These are phyloP conservation scores for Ellobium chinense DNA, from an alignment of 2,888 invertebrate species.

Conservation along the genomic window DNA sequence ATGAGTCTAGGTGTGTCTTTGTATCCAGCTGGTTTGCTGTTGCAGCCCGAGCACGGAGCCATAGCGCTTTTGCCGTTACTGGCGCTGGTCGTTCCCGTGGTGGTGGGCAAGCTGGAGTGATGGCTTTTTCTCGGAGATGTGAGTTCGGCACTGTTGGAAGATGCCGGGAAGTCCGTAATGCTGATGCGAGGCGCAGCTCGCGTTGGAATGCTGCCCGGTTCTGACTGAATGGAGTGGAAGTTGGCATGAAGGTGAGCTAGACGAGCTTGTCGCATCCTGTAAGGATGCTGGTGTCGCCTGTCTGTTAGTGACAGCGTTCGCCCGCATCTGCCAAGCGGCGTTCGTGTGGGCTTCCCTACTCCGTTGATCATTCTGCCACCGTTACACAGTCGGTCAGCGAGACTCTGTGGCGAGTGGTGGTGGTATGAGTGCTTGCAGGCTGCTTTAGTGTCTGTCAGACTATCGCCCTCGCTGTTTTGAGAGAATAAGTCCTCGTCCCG, in stretches of 20 bases:
- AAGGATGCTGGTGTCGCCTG: slow-evolving; percentile 25
- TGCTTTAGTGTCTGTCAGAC: slow-evolving; percentile 11
- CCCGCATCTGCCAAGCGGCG: slow-evolving; percentile 39
- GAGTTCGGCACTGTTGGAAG: neutral
- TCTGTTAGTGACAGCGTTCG: slow-evolving; percentile 47
- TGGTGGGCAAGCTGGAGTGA: slow-evolving; percentile 28
- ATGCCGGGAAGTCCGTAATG: slow-evolving; percentile 29
- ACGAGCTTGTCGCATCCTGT: slow-evolving; percentile 40
- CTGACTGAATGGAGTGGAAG: slow-evolving; percentile 52
- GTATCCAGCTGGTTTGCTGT: neutral
- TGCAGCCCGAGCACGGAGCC: neutral
- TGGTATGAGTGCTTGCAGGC: slow-evolving; percentile 39
- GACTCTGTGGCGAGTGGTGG: slow-evolving; percentile 44
- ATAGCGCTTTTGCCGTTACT: neutral
- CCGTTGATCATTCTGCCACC: slow-evolving; percentile 20
- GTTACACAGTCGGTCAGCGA: slow-evolving; percentile 47
- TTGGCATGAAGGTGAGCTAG: slow-evolving; percentile 48
- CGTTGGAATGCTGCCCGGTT: slow-evolving; percentile 35
- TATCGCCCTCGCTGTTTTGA: slow-evolving; percentile 45
- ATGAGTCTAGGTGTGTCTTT: slow-evolving; percentile 12
- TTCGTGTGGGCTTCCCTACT: neutral
- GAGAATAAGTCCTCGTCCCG: slow-evolving; percentile 52
- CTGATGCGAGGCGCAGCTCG: slow-evolving; percentile 23
- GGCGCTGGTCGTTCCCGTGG: no score
- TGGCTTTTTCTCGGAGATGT: slow-evolving; percentile 4